Base-by-base conservation (phyloP, 2,797 vertebrate species). In the Harpagifer antarcticus region DNA sequence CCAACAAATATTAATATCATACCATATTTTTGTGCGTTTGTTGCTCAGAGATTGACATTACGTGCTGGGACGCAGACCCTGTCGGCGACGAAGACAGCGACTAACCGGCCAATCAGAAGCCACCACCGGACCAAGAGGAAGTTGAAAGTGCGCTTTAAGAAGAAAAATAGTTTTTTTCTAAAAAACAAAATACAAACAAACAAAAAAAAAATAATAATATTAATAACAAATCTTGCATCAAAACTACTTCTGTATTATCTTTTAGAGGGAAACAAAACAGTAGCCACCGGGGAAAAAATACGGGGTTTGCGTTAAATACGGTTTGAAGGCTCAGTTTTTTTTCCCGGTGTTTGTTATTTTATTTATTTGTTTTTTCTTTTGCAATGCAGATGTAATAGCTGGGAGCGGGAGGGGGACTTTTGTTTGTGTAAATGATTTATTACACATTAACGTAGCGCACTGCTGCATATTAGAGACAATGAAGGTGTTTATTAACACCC, bases 1-100 rank as follows among this genome's bases (percentile, higher is more conserved):
- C 44, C 27, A 62, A 44, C 12, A 19, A 33, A 37, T 3, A 31
- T 5, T 17, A 31, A 42, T 20, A 3, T 37, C 33, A 37, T 37
- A 7, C 1, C 33, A 0, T 44, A 44, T 65, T 20, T 77, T n/a
- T 63, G n/a, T 75, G 43, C 68, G 9, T 50, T 1, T 42, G 15
- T 42, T 62, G 20, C 52, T 48, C 88, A 99, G 97, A 98, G 94
- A 99, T 99, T 64, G 98, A 98, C 94, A 98, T 98, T 78, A 98
- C 97, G 1, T 98, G 98, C 95, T 99, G 98, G 97, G 98, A 98
- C 59, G 91, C 96, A 16, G 98, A 99, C 83, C 98, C 97, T 2
- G 96, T 97, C 87, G 96, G 95, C 0, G 98, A 98, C 55, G 97
- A 98, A 0, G 97, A 98, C 27, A 97, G 92, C 1, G 90, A 97